Evolutionary conservation across 2,797 vertebrate species (phyloP), one percentile per base, ranked within the genome.

Genomic region (Salarias fasciatus): DNA sequence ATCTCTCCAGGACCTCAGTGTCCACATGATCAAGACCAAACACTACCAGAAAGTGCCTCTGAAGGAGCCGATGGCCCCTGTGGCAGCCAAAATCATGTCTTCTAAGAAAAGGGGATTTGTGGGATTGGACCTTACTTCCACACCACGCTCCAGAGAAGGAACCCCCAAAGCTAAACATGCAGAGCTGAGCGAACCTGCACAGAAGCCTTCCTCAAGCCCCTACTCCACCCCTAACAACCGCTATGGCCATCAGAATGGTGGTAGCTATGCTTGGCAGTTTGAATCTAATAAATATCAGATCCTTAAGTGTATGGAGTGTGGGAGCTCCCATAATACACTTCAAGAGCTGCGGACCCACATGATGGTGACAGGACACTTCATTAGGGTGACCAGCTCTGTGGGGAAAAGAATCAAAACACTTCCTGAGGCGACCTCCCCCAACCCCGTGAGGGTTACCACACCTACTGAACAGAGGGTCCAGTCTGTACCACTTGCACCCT

Each of bases 11-110:
- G 98, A 99, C 85, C 88, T 99, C 75, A 99, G 98, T 47, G 98
- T 99, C 71, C 98, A 99, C 62, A 99, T 99, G 98, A 99, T 99
- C 88, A 99, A 99, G 93, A 99, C 98, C 61, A 99, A 99, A 96
- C 98, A 99, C 92, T 99, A 99, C 94, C 98, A 99, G 92, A 99
- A 99, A 96, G 98, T 99, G 95, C 98, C 98, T 96, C 95, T 99
- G 80, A 99, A 98, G 92, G 98, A 99, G 86, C 96, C 97, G 10
- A 94, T 98, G 92, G 94, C 94, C 37, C 95, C 96, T 0, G 92
- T 99, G 60, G 89, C 96, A 76, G 91, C 95, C 85, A 99, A 98
- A 93, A 95, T 96, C 57, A 90, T 97, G 56, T 95, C 95, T 11
- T 89, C 95, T 8, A 95, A 94, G 81, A 99, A 96, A 93, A 95